phyloP scores from a whole-genome alignment of 2,888 invertebrate species.

The Icerya purchasi region DNA sequence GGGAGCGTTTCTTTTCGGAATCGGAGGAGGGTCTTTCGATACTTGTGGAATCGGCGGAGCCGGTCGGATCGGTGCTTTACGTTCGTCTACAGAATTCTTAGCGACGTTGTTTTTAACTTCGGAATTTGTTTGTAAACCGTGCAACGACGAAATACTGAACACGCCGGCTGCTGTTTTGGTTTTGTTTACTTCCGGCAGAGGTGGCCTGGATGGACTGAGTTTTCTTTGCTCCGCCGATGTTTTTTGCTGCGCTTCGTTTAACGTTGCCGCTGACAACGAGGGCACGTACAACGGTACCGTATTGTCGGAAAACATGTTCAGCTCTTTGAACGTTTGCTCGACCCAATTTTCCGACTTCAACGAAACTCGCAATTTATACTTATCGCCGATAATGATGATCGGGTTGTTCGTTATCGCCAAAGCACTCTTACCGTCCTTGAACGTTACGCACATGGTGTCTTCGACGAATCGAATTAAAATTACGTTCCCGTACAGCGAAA shows the following conservation, averaged over 20 bases:
- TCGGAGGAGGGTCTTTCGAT: constrained; percentile 16
- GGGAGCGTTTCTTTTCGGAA: constrained; percentile 20
- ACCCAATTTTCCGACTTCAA: constrained; percentile 75
- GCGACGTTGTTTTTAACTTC: constrained; percentile 9
- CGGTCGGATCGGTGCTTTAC: constrained; percentile 2
- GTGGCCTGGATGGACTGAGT: constrained; percentile 12
- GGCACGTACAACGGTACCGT: constrained; percentile 48
- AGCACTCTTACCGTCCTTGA: constrained; percentile 73
- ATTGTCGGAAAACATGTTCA: constrained; percentile 62
- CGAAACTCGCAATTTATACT: constrained; percentile 34
- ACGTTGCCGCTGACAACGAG: neutral
- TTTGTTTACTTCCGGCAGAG: constrained; percentile 14
- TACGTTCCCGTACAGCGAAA: constrained; percentile 69
- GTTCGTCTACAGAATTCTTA: neutral
- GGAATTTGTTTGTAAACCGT: constrained; percentile 21
- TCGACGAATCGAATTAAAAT: constrained; percentile 77
- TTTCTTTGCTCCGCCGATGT: neutral
- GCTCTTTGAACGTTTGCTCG: constrained; percentile 56
- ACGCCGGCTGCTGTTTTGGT: constrained; percentile 30
- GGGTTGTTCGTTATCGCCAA: constrained; percentile 36
- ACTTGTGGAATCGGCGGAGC: constrained; percentile 2
- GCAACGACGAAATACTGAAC: constrained; percentile 27
- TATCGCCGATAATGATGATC: neutral
- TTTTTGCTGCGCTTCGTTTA: neutral
- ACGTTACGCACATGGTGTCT: constrained; percentile 76